Base-by-base conservation (phyloP, 2,113 vertebrate species). In the Nymphicus hollandicus region DNA sequence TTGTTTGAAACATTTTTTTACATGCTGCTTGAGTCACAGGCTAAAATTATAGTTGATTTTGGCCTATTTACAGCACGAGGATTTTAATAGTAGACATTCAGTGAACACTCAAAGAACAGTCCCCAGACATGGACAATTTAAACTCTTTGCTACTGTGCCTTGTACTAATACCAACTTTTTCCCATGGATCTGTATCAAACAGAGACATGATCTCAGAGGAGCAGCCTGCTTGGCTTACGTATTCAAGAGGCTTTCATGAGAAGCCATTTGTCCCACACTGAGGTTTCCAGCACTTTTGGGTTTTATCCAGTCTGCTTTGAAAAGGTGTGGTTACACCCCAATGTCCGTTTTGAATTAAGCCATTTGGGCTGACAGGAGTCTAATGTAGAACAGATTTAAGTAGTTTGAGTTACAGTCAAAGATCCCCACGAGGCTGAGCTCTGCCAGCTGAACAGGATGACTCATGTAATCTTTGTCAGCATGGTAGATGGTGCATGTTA, bases 141-240 rank as follows among this genome's bases (percentile, higher is more conserved):
- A 94, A 86, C 47, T 60, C 56, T 43, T 61, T 63, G 66, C 91
- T 88, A 22, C 88, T 58, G 93, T 49, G 33, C 27, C 71, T 58
- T 91, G 74, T 73, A 43, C 77, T 91, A 92, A 86, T 56, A 81
- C 60, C 73, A 69, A 17, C 88, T 84, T 78, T 95, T 96, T 96
- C 96, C 96, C 96, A 97, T 81, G 95, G 84, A 93, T 37, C 52
- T 3, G 60, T n/a, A 83, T 93, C 93, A 96, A 86, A 33, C 33
- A 33, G 82, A 95, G 95, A 95, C 88, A 56, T 91, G 93, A 95
- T 17, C 84, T 58, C 88, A 33, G 56, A 47, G 63, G 47, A 81
- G 37, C 61, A 68, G 56, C 1, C 52, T 74, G 56, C 60, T 88
- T 66, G 91, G 28, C 81, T 93, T 35, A 22, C 8, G 6, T 27